Conservation (phyloP, 2,888 invertebrate species). For the Pterostichus madidus region DNA sequence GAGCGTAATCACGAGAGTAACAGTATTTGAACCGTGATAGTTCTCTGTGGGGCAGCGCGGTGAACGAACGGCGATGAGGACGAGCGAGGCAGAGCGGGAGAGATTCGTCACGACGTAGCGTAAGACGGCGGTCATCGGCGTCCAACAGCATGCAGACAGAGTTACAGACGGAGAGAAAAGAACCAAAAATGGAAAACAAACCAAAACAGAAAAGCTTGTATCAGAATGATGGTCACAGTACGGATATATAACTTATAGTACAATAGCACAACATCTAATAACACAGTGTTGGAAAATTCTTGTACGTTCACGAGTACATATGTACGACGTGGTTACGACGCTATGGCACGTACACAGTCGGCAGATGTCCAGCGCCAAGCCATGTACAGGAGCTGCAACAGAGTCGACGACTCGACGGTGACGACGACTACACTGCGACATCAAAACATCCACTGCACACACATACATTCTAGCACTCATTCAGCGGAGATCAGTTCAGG, state of each 20-base stretch:
- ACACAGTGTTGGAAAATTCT: not conserved
- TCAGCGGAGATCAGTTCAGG: conserved; percentile 18
- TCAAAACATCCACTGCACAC: conserved; percentile 67
- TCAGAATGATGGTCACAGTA: conserved; percentile 59
- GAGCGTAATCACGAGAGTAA: conserved; percentile 98
- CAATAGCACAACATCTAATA: conserved; percentile 59
- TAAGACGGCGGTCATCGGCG: conserved; percentile 73
- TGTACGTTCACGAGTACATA: too few species aligned
- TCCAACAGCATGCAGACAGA: conserved; percentile 81
- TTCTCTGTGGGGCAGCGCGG: conserved; percentile 83
- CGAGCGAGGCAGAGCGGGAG: conserved; percentile 70
- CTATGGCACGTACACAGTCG: too few species aligned
- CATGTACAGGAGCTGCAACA: conserved; percentile 75
- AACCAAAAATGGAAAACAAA: conserved; percentile 80
- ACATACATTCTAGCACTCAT: conserved; percentile 67
- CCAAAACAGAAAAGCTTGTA: conserved; percentile 71
- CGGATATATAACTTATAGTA: conserved; percentile 56
- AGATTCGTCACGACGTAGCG: conserved; percentile 69
- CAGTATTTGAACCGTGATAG: conserved; percentile 98
- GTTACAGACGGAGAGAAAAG: conserved; percentile 80
- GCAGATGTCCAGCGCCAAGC: conserved; percentile 72
- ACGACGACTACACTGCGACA: conserved; percentile 50
- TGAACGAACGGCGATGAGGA: conserved; percentile 74
- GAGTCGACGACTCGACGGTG: conserved; percentile 1
- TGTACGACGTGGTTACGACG: conserved; percentile 60